Evolutionary conservation across 1,140 invertebrate species (phyloP).

Genomic region (Camponotus pennsylvanicus): DNA sequence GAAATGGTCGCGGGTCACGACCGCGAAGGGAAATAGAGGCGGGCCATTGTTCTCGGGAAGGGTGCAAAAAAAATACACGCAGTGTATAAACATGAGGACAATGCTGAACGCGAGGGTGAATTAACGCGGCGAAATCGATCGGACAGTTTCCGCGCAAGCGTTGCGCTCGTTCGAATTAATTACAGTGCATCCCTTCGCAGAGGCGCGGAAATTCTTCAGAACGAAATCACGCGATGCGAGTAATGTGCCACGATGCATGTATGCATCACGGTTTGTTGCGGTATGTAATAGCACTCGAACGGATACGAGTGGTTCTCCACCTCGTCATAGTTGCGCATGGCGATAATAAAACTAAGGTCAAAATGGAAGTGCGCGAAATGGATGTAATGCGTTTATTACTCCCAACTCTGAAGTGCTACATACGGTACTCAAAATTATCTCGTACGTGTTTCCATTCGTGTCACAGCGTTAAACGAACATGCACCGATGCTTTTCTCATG

Average conservation of each 20-base stretch:
- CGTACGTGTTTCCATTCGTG: neutral
- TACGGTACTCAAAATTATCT: neutral
- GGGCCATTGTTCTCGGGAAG: neutral
- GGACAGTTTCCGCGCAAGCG: conserved; percentile 2
- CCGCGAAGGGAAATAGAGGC: neutral
- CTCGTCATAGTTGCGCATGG: neutral
- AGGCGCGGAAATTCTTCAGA: conserved; percentile 20
- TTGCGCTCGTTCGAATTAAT: conserved; percentile 35
- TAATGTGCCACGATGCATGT: neutral
- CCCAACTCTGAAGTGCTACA: neutral
- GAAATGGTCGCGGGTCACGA: conserved; percentile 1
- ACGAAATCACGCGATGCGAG: conserved; percentile 35
- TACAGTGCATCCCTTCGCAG: conserved; percentile 9
- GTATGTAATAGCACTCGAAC: neutral
- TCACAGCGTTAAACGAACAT: neutral
- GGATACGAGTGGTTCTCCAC: neutral
- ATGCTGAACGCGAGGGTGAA: conserved; percentile 10
- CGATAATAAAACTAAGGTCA: conserved; percentile 11
- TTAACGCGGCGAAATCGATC: conserved; percentile 45
- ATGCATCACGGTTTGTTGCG: neutral
- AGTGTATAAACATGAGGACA: conserved; percentile 16
- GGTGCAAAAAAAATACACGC: neutral
- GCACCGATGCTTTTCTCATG: too few species aligned
- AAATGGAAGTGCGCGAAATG: neutral
- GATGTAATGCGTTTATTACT: neutral